A percentile compares a stretch with the other conserved stretches of the same genome.
These are phyloP conservation scores for Hypotaenidia okinawae DNA, from an alignment of 2,797 vertebrate species.

Conservation along the genomic window DNA sequence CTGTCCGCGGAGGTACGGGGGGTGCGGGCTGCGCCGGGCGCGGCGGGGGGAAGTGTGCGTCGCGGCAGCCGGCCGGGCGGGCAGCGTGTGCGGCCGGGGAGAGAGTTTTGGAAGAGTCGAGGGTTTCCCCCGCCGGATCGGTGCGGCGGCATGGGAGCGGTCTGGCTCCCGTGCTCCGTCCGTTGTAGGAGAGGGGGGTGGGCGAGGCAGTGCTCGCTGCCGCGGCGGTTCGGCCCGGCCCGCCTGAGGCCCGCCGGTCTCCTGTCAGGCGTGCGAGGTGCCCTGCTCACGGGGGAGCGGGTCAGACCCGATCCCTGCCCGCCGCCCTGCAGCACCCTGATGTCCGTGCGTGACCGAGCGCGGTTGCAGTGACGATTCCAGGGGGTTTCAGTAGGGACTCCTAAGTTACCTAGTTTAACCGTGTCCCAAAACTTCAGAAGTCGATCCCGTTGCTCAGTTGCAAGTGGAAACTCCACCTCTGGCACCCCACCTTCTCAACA, in stretches of 20 bases:
- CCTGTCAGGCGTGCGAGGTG: too few species aligned
- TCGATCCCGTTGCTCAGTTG: accelerated
- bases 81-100: background rate
- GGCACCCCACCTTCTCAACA: accelerated
- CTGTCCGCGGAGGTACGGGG: background rate
- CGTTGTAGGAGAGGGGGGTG: background rate
- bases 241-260: too few species aligned
- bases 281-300: background rate
- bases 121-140: background rate
- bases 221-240: background rate
- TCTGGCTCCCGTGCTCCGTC: background rate
- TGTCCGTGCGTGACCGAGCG: accelerated
- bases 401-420: background rate
- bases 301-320: too few species aligned
- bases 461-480: accelerated
- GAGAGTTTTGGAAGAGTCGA: background rate
- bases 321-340: background rate
- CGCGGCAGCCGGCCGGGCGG: background rate
- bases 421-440: accelerated
- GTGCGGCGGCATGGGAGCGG: background rate
- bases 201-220: background rate
- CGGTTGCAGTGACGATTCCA: accelerated
- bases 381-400: background rate
- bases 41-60: background rate
- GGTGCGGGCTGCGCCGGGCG: too few species aligned